A percentile compares a stretch with the other conserved stretches of the same genome.
Evolutionary conservation across 2,888 invertebrate genomes (phyloP).

Genomic region (Orthosia incerta): DNA sequence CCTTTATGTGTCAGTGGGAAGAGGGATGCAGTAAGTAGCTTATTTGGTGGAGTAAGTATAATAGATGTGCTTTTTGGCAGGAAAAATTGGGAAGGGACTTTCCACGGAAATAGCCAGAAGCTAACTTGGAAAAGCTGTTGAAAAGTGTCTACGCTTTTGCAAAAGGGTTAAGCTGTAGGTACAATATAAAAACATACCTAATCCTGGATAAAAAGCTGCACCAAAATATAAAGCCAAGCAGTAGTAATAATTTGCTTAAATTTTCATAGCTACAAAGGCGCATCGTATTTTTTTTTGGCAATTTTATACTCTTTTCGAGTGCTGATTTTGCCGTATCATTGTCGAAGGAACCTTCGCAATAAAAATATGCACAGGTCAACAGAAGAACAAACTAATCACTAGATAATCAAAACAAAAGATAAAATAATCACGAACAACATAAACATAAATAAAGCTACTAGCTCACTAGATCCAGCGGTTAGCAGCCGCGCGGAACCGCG

Average conservation of each 20-base stretch:
- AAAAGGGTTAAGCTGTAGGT: too few relatives aligned
- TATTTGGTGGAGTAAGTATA: too few relatives aligned
- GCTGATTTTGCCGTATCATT: too few relatives aligned
- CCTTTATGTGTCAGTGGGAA: background rate
- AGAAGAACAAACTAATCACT: conserved; percentile 4
- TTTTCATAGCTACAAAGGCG: too few relatives aligned
- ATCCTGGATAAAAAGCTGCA: background rate
- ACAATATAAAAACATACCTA: too few relatives aligned
- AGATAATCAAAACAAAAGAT: conserved; percentile 19
- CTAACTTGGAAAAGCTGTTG: background rate
- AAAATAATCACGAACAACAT: conserved; percentile 30
- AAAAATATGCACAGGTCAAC: too few relatives aligned
- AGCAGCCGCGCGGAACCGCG: conserved; percentile 69
- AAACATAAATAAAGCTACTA: conserved; percentile 57
- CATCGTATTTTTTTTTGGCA: too few relatives aligned
- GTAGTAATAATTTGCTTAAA: too few relatives aligned
- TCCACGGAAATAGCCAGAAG: background rate
- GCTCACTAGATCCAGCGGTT: conserved; percentile 53
- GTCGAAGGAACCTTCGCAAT: too few relatives aligned
- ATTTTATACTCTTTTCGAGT: too few relatives aligned
- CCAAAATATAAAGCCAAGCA: background rate
- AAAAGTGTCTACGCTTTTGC: background rate
- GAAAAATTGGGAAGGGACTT: too few relatives aligned
- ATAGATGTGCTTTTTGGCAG: background rate
- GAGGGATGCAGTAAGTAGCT: background rate